Conservation (phyloP, 2,797 vertebrate genomes). For the Otolemur crassicaudatus region DNA sequence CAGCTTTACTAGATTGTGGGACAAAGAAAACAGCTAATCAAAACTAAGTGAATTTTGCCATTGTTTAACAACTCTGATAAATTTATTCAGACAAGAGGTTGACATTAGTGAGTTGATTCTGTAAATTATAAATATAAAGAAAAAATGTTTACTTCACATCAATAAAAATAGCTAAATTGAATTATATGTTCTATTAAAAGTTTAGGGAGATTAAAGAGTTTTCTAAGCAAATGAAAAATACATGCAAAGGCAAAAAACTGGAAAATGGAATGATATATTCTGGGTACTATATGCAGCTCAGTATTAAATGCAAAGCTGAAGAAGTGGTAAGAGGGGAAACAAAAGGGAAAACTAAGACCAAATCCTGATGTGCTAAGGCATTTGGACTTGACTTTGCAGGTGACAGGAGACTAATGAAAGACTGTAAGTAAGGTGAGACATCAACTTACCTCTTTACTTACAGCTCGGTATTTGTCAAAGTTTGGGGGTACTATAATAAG, state of each 20-base stretch:
- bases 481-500: constrained; percentile 94
- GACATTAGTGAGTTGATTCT: constrained; percentile 48
- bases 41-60: constrained; percentile 12
- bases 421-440: background rate
- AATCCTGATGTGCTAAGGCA: background rate
- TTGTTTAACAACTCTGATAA: constrained; percentile 46
- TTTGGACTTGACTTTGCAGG: background rate
- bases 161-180: constrained; percentile 48
- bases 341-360: background rate
- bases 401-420: background rate
- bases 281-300: background rate
- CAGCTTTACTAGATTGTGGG: background rate
- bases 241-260: background rate
- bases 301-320: background rate
- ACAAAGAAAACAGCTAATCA: constrained; percentile 13
- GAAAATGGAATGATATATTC: background rate
- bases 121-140: constrained; percentile 46
- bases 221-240: constrained; percentile 46
- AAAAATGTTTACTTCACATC: constrained; percentile 28
- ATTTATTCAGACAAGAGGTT: constrained; percentile 8
- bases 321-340: background rate
- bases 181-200: background rate
- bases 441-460: constrained; percentile 93
- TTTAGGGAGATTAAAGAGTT: constrained; percentile 3
- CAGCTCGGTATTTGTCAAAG: constrained; percentile 95